Percentiles rank a stretch among this genome's conserved stretches.
These are phyloP conservation scores for Aleiodes testaceus DNA, from an alignment of 2,888 invertebrate genomes.

Conservation along the genomic window DNA sequence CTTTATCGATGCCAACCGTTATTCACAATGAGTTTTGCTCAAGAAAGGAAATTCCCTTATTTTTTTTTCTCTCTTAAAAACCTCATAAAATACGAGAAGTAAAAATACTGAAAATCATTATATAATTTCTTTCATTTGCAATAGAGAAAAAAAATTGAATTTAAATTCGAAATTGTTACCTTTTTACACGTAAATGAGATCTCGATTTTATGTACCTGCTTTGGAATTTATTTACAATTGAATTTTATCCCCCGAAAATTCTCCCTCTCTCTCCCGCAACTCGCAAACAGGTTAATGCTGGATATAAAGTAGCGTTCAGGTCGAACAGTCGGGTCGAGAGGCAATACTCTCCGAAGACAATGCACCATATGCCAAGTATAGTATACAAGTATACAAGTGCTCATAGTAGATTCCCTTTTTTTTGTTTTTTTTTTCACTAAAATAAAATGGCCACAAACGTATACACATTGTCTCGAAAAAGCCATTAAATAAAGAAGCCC, in stretches of 20 bases:
- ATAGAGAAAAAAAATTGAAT: too few species aligned
- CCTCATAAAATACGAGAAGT: constrained; percentile 3
- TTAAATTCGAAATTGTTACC: too few species aligned
- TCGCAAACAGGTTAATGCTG: constrained; percentile 30
- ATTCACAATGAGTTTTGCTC: constrained; percentile 26
- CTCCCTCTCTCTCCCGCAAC: not conserved
- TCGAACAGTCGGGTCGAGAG: constrained; percentile 26
- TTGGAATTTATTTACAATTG: constrained; percentile 24
- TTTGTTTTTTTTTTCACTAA: constrained; percentile 44
- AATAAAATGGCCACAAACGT: constrained; percentile 48
- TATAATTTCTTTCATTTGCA: too few species aligned
- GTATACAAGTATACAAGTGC: constrained; percentile 33
- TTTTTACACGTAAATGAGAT: not conserved
- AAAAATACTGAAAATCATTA: too few species aligned
- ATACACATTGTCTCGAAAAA: constrained; percentile 69
- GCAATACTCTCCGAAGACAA: constrained; percentile 33
- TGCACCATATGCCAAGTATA: constrained; percentile 30
- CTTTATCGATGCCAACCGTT: constrained; percentile 37
- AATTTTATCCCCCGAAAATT: constrained; percentile 26
- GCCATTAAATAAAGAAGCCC: constrained; percentile 69
- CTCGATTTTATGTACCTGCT: constrained; percentile 1
- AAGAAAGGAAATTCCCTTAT: not conserved
- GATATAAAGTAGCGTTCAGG: constrained; percentile 15
- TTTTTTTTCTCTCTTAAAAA: not conserved
- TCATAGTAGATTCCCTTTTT: constrained; percentile 33